phyloP scores from a whole-genome alignment of 2,797 vertebrate genomes.

The Heterohyrax brucei region DNA sequence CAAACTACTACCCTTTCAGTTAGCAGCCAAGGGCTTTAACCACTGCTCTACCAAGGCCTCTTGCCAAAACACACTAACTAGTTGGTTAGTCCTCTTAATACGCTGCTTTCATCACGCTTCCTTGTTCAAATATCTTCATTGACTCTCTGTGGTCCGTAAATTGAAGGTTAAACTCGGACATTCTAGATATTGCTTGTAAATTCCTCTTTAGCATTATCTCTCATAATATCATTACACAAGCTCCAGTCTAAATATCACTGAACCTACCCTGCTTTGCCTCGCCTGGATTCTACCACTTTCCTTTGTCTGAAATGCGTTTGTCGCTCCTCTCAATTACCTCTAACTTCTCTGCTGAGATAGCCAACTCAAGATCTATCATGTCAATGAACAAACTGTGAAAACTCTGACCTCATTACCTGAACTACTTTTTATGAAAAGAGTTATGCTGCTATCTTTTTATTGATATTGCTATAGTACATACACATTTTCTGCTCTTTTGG shows the following conservation, averaged over 20 bases:
- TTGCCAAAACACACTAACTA: neutral
- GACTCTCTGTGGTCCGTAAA: conserved; percentile 3
- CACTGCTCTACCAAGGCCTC: too few relatives aligned
- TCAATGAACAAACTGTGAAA: neutral
- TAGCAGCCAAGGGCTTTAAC: too few relatives aligned
- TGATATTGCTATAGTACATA: neutral
- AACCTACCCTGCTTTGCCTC: neutral
- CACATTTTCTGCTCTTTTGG: conserved; percentile 5
- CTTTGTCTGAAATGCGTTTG: neutral
- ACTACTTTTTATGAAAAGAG: neutral
- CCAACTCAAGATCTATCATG: neutral
- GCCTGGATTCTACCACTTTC: neutral
- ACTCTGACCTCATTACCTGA: neutral
- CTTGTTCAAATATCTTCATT: neutral
- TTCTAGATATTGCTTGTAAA: neutral
- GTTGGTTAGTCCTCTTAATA: conserved; percentile 3
- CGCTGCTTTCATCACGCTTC: neutral
- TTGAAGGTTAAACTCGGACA: neutral
- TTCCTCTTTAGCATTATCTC: conserved; percentile 38
- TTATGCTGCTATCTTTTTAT: neutral
- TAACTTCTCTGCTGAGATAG: conserved; percentile 31
- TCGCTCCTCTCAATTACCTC: neutral
- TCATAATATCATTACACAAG: conserved; percentile 57
- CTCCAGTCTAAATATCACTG: conserved; percentile 53
- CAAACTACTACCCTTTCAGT: too few relatives aligned